These are phyloP conservation scores for Andrena trimmerana DNA, from an alignment of 2,888 invertebrate genomes.

Conservation along the genomic window DNA sequence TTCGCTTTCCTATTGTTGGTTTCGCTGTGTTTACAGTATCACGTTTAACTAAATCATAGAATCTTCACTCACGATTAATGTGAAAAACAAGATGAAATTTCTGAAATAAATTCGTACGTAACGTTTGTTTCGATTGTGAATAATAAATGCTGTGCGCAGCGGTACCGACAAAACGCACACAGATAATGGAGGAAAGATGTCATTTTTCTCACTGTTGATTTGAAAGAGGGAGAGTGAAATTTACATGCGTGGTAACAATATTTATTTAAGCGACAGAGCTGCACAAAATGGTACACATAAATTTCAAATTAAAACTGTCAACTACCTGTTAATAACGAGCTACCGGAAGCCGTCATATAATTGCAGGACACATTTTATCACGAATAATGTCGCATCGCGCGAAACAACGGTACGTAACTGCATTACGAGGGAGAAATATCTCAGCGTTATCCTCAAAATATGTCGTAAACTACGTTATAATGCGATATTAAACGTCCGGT, in stretches of 20 bases:
- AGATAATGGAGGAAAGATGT: no score
- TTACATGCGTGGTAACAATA: neutral
- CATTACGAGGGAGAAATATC: neutral
- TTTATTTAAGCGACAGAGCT: neutral
- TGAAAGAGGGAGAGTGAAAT: no score
- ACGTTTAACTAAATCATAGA: no score
- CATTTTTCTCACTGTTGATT: no score
- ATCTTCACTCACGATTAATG: no score
- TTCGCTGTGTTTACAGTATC: no score
- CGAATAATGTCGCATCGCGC: neutral
- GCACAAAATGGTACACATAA: neutral
- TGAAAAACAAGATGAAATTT: no score
- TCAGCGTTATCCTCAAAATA: constrained; percentile 11
- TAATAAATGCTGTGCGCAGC: no score
- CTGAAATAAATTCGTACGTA: no score
- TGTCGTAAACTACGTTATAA: constrained; percentile 13
- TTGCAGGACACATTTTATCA: constrained; percentile 15
- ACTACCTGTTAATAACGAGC: constrained; percentile 11
- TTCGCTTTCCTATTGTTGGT: neutral
- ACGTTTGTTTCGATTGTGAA: no score
- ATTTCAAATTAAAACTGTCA: constrained; percentile 7
- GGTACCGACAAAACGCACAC: no score
- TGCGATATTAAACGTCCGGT: constrained; percentile 16
- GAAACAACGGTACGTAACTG: neutral
- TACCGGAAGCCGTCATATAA: neutral